A percentile compares a stretch with the other conserved stretches of the same genome.
phyloP scores from a whole-genome alignment of 2,113 vertebrate species.

The Cebus imitator region DNA sequence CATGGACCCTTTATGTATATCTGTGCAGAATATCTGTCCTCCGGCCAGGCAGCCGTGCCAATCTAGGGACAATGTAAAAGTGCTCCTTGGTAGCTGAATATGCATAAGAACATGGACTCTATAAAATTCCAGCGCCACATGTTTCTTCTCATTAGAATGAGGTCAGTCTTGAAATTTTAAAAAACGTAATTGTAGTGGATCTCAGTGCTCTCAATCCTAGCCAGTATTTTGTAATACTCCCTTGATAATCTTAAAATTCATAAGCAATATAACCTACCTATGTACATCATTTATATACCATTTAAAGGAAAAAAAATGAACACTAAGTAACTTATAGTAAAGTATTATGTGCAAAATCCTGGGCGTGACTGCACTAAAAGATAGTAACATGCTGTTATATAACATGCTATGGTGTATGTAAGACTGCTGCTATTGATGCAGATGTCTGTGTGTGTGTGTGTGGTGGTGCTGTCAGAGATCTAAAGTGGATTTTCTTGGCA shows the following conservation, averaged over 20 bases:
- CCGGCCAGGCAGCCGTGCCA: background rate
- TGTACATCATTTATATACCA: background rate
- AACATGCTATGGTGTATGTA: background rate
- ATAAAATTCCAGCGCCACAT: background rate
- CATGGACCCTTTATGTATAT: background rate
- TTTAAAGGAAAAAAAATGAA: slow-evolving; percentile 14
- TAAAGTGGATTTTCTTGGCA: background rate
- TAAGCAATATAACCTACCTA: background rate
- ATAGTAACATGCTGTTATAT: background rate
- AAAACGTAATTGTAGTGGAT: background rate
- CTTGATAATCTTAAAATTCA: background rate
- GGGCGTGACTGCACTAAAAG: background rate
- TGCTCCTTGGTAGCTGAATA: background rate
- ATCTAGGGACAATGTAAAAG: background rate
- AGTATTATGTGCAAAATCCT: background rate
- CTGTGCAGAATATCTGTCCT: background rate
- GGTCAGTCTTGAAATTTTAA: background rate
- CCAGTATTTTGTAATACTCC: background rate
- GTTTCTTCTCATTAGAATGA: background rate
- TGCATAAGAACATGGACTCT: background rate
- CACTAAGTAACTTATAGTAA: background rate
- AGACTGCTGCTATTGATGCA: background rate
- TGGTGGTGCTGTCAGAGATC: background rate
- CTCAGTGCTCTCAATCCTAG: background rate
- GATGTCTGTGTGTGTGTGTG: fast-evolving